phyloP scores from a whole-genome alignment of 1,140 invertebrate genomes.

The Agrypnia vestita region DNA sequence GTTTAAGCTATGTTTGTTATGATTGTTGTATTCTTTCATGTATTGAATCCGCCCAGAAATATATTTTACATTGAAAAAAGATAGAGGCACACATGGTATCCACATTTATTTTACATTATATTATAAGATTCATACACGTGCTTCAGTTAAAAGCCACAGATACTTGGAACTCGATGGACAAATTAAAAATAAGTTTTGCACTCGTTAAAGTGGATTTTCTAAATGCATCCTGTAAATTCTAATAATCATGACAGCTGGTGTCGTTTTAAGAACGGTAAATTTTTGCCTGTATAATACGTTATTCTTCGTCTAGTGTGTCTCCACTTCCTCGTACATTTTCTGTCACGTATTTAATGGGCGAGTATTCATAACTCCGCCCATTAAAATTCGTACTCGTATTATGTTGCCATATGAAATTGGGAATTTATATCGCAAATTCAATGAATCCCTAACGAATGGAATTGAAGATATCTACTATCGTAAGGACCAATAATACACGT shows the following conservation, averaged over 20 bases:
- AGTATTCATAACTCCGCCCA: conserved; percentile 37
- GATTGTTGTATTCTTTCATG: no score
- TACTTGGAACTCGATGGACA: not conserved
- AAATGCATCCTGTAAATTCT: no score
- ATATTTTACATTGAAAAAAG: no score
- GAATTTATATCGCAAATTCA: conserved; percentile 50
- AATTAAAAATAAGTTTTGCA: no score
- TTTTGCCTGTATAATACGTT: no score
- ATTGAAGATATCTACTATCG: conserved; percentile 33
- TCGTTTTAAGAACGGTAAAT: no score
- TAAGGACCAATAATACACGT: not conserved
- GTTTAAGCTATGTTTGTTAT: no score
- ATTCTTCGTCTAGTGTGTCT: not conserved
- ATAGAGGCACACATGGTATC: no score
- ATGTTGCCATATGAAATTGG: conserved; percentile 43
- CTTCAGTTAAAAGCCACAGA: conserved; percentile 39
- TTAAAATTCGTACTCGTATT: conserved; percentile 54
- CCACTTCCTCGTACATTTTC: conserved; percentile 34
- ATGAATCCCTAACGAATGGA: conserved; percentile 56
- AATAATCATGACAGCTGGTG: no score
- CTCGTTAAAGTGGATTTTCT: no score
- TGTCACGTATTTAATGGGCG: conserved; percentile 33
- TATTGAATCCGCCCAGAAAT: no score
- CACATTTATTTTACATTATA: no score
- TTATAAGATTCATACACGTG: conserved; percentile 33